A percentile compares a stretch with the other conserved stretches of the same genome.
phyloP scores from a whole-genome alignment of 2,113 vertebrate genomes.

The Phaethon lepturus region DNA sequence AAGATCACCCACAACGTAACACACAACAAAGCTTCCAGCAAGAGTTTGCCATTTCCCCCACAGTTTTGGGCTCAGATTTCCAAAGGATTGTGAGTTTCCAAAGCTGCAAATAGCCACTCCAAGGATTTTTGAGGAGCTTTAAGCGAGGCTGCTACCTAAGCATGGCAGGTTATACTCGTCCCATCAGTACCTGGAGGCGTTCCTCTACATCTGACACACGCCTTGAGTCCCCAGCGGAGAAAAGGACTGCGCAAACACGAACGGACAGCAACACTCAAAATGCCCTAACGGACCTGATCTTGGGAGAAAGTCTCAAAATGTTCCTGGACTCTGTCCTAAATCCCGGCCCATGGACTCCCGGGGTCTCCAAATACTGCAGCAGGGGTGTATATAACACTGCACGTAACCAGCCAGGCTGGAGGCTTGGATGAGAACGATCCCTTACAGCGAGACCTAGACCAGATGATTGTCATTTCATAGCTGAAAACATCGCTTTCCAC shows the following conservation, averaged over 20 bases:
- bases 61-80: not conserved
- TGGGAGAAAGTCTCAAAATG: not conserved
- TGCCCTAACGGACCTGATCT: too few species aligned
- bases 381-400: not conserved
- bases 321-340: not conserved
- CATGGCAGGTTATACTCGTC: too few species aligned
- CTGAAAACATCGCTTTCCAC: not conserved
- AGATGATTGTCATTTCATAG: not conserved
- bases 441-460: not conserved
- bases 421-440: not conserved
- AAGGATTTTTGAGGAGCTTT: not conserved
- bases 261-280: accelerated
- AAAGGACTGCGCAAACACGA: not conserved
- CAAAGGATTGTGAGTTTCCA: not conserved
- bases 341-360: not conserved
- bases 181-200: not conserved
- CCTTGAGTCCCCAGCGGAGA: not conserved
- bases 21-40: not conserved
- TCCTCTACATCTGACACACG: not conserved
- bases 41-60: not conserved
- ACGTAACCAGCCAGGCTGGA: not conserved
- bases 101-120: not conserved
- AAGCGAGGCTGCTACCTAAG: not conserved
- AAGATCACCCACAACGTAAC: not conserved
- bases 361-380: not conserved